These are phyloP conservation scores for Hirundichthys speculiger DNA, from an alignment of 2,113 vertebrate species.

Conservation along the genomic window DNA sequence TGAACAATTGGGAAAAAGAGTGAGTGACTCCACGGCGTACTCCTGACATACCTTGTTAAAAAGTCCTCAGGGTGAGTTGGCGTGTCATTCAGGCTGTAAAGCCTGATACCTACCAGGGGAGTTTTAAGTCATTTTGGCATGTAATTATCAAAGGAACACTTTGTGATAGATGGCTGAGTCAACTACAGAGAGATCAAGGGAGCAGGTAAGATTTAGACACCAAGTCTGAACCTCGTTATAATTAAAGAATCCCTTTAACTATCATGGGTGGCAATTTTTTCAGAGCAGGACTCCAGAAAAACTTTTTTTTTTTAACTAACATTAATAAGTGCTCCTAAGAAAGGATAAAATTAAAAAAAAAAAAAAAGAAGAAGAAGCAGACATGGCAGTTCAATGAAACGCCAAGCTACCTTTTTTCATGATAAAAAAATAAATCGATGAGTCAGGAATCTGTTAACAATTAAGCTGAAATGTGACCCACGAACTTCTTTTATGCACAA, in stretches of 20 bases:
- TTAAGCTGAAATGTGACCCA: no score
- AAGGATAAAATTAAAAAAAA: no score
- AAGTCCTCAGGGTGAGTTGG: constrained; percentile 77
- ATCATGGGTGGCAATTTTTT: constrained; percentile 60
- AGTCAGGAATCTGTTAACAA: no score
- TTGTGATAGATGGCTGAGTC: constrained; percentile 75
- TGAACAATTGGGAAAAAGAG: constrained; percentile 46
- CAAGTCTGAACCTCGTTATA: constrained; percentile 59
- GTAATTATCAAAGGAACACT: constrained; percentile 83
- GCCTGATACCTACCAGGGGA: constrained; percentile 58
- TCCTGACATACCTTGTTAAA: constrained; percentile 70
- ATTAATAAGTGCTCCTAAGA: not conserved
- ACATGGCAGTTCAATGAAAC: no score
- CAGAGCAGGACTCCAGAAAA: constrained; percentile 24
- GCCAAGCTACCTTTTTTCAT: no score
- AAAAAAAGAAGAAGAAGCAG: no score
- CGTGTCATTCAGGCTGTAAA: constrained; percentile 72
- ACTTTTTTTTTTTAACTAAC: not conserved
- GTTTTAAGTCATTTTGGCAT: constrained; percentile 82
- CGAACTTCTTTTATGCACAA: no score
- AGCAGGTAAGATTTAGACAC: constrained; percentile 50
- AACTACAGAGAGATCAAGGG: constrained; percentile 59
- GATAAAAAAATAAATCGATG: no score
- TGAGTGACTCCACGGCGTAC: constrained; percentile 54
- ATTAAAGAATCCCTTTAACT: constrained; percentile 72